phyloP scores from a whole-genome alignment of 2,888 invertebrate species.

The Anagyrus pseudococci region DNA sequence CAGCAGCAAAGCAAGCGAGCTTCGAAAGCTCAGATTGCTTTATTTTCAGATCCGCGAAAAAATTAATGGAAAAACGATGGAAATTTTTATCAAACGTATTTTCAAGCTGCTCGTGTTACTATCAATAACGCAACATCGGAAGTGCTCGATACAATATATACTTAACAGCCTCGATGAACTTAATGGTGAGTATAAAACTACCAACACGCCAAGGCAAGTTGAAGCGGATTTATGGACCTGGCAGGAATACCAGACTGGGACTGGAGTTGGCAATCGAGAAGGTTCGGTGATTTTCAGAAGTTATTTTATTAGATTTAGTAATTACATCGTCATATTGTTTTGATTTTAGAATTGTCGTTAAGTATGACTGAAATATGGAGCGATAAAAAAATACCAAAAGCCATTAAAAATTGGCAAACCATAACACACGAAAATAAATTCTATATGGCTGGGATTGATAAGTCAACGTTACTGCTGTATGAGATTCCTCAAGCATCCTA shows the following conservation, averaged over 20 bases:
- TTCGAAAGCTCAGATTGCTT: no score
- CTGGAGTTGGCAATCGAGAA: conserved; percentile 58
- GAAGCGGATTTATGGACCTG: conserved; percentile 14
- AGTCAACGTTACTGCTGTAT: conserved; percentile 40
- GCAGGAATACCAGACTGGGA: conserved; percentile 21
- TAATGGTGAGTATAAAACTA: no score
- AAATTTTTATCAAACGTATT: no score
- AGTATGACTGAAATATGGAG: conserved; percentile 13
- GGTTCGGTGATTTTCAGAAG: conserved; percentile 49
- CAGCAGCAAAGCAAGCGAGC: no score
- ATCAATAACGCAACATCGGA: no score
- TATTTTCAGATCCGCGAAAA: no score
- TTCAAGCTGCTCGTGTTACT: no score
- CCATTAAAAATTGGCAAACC: conserved; percentile 43
- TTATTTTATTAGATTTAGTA: background rate
- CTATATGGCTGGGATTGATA: conserved; percentile 41
- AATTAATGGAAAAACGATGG: no score
- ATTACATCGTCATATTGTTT: background rate
- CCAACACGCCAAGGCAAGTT: background rate
- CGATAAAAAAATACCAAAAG: conserved; percentile 32
- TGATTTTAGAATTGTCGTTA: conserved; percentile 25
- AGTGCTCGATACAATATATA: background rate
- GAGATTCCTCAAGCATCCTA: conserved; percentile 33
- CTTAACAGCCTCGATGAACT: no score
- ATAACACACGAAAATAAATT: conserved; percentile 33